phyloP scores from a whole-genome alignment of 2,888 invertebrate genomes.

The Sphaeridia pumilis region DNA sequence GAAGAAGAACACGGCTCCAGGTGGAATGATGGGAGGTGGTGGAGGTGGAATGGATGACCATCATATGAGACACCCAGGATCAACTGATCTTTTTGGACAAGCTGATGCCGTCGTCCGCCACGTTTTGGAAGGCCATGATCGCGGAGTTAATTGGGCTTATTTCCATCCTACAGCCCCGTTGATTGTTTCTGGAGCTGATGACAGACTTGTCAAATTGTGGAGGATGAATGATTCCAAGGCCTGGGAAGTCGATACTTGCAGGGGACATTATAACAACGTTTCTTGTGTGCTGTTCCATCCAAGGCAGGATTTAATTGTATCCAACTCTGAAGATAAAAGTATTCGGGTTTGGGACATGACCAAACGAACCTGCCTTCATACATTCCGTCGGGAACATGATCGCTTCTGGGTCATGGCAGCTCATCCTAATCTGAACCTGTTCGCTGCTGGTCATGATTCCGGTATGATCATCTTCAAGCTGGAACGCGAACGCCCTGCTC shows the following conservation, averaged over 20 bases:
- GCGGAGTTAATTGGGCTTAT: constrained; percentile 97
- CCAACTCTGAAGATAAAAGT: constrained; percentile 95
- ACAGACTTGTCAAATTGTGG: constrained; percentile 95
- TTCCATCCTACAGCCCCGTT: constrained; percentile 92
- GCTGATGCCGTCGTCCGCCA: constrained; percentile 88
- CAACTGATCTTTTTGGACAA: constrained; percentile 90
- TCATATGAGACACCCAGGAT: constrained; percentile 62
- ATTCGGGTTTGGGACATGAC: constrained; percentile 99
- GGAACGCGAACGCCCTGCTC: constrained; percentile 91
- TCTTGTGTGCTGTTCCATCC: constrained; percentile 97
- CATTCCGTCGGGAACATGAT: constrained; percentile 89
- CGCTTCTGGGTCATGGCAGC: constrained; percentile 94
- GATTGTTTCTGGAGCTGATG: constrained; percentile 97
- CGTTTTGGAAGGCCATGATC: constrained; percentile 83
- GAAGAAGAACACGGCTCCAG: constrained; percentile 96
- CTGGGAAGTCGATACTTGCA: constrained; percentile 98
- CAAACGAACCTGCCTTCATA: constrained; percentile 79
- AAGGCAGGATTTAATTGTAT: constrained; percentile 86
- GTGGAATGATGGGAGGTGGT: constrained; percentile 41
- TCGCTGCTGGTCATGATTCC: constrained; percentile 98
- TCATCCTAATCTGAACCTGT: constrained; percentile 88
- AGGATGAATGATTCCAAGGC: constrained; percentile 98
- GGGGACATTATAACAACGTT: constrained; percentile 99
- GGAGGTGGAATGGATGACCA: constrained; percentile 63
- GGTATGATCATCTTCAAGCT: constrained; percentile 89